These are phyloP conservation scores for Papilio gigon DNA, from an alignment of 2,888 invertebrate species.

Conservation along the genomic window DNA sequence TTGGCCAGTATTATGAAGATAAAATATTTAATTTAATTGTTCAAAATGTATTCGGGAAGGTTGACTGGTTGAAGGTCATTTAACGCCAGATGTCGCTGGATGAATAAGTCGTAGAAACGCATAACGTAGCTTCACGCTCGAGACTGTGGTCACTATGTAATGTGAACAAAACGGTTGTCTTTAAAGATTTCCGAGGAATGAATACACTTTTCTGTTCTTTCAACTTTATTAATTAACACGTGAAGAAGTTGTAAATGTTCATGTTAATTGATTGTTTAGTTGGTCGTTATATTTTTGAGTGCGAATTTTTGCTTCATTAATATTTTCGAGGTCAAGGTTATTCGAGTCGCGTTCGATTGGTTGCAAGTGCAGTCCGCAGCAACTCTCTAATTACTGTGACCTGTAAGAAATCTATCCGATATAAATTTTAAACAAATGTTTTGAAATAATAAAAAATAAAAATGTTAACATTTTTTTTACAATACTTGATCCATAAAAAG, in stretches of 20 bases:
- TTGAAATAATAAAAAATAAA: neutral
- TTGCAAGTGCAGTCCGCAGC: neutral
- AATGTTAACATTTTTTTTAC: too few species aligned
- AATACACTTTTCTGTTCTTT: neutral
- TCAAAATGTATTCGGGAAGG: too few species aligned
- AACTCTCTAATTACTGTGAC: constrained; percentile 3
- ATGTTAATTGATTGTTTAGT: neutral
- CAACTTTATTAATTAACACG: neutral
- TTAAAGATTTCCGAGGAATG: neutral
- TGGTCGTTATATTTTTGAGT: neutral
- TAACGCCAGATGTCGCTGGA: neutral
- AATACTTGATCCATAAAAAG: too few species aligned
- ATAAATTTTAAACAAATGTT: neutral
- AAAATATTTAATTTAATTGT: too few species aligned
- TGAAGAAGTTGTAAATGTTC: neutral
- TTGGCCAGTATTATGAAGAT: neutral
- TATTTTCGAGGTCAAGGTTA: neutral
- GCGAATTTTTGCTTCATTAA: neutral
- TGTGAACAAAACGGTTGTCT: neutral
- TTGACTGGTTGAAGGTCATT: neutral
- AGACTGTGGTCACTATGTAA: neutral
- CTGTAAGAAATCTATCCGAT: neutral
- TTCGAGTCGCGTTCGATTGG: neutral
- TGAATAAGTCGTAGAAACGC: neutral
- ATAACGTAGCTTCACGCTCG: neutral